These are phyloP conservation scores for Melolontha melolontha DNA, from an alignment of 2,888 invertebrate species.

Conservation along the genomic window DNA sequence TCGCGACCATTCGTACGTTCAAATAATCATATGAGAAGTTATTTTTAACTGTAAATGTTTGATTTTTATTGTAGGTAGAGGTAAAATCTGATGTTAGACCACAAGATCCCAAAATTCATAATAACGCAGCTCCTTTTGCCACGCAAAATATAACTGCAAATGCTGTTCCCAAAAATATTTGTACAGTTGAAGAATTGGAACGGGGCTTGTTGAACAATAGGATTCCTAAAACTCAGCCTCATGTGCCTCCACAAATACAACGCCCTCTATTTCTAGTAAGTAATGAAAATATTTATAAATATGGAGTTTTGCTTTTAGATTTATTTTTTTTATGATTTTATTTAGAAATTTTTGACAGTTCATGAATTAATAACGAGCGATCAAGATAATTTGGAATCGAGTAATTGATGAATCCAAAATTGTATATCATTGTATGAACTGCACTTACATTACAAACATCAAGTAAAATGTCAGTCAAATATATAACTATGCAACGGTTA, in stretches of 20 bases:
- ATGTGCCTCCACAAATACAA: conserved; percentile 53
- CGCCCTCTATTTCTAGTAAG: conserved; percentile 55
- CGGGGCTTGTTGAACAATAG: conserved; percentile 69
- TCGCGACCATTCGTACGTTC: not conserved
- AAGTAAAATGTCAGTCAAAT: too few relatives aligned
- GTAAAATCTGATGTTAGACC: conserved; percentile 4
- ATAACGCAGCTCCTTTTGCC: not conserved
- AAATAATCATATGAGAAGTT: not conserved
- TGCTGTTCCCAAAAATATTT: conserved; percentile 70
- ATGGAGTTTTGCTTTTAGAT: too few relatives aligned
- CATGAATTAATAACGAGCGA: too few relatives aligned
- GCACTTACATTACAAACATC: too few relatives aligned
- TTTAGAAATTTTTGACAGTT: too few relatives aligned
- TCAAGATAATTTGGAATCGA: too few relatives aligned
- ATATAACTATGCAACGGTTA: too few relatives aligned
- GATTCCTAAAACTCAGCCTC: conserved; percentile 18
- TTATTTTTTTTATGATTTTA: too few relatives aligned
- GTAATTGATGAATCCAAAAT: too few relatives aligned
- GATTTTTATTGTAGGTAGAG: conserved; percentile 21
- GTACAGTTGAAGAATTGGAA: conserved; percentile 81
- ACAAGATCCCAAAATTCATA: not conserved
- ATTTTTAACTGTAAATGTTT: too few relatives aligned
- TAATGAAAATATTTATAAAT: not conserved
- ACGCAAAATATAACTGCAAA: conserved; percentile 11
- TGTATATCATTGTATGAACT: too few relatives aligned